phyloP scores from a whole-genome alignment of 2,797 vertebrate genomes.

The Moxostoma hubbsi region DNA sequence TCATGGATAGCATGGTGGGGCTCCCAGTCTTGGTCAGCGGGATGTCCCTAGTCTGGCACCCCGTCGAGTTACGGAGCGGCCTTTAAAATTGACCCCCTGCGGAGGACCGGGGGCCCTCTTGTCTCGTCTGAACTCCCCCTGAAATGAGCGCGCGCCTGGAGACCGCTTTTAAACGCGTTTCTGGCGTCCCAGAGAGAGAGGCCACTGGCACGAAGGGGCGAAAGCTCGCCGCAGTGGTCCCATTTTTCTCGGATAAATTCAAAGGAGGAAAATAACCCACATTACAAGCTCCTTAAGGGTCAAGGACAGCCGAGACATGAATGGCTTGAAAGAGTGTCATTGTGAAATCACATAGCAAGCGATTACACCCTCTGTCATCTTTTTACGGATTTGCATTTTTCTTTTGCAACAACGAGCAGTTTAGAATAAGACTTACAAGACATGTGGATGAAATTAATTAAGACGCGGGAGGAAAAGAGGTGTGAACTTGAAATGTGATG shows the following conservation, averaged over 20 bases:
- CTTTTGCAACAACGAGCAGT: constrained; percentile 64
- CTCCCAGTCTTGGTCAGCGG: constrained; percentile 71
- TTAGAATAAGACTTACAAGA: constrained; percentile 70
- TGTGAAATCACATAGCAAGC: constrained; percentile 82
- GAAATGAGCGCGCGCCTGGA: constrained; percentile 75
- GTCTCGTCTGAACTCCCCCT: constrained; percentile 71
- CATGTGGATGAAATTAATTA: constrained; percentile 75
- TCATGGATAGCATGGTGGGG: constrained; percentile 83
- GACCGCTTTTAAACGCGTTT: constrained; percentile 65
- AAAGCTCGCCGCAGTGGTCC: constrained; percentile 73
- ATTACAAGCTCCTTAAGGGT: constrained; percentile 88
- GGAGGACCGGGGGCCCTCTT: constrained; percentile 68
- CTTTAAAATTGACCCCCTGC: constrained; percentile 78
- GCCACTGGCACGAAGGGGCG: constrained; percentile 76
- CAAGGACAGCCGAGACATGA: constrained; percentile 81
- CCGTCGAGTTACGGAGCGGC: constrained; percentile 73
- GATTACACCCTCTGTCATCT: constrained; percentile 87
- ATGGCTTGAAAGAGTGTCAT: constrained; percentile 80
- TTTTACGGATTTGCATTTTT: constrained; percentile 70
- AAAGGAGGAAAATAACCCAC: constrained; percentile 79
- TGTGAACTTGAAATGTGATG: constrained; percentile 52
- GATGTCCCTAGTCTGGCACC: constrained; percentile 70
- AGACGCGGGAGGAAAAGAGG: constrained; percentile 65
- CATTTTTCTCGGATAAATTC: constrained; percentile 72
- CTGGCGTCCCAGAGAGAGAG: constrained; percentile 67